phyloP scores from a whole-genome alignment of 2,113 vertebrate genomes.

The Columba janthina region DNA sequence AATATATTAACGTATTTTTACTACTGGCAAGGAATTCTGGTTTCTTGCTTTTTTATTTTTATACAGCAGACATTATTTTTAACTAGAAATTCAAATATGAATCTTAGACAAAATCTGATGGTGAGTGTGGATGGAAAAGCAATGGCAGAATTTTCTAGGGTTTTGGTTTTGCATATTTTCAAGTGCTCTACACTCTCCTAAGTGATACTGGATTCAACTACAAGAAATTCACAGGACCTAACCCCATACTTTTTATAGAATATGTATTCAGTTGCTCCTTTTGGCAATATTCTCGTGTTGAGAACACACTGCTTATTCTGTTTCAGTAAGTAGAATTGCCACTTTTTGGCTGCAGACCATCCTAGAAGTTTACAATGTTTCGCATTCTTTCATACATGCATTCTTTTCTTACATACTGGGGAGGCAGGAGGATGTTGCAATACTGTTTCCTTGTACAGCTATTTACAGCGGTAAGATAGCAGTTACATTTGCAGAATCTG shows the following conservation, averaged over 20 bases:
- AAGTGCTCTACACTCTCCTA: neutral
- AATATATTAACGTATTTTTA: neutral
- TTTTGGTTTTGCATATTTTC: neutral
- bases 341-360: neutral
- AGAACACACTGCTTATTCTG: neutral
- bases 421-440: neutral
- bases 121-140: neutral
- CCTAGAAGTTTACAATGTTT: neutral
- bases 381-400: neutral
- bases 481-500: neutral
- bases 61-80: neutral
- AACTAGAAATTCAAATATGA: neutral
- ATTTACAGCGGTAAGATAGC: neutral
- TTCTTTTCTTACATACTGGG: neutral
- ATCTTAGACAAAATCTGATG: neutral
- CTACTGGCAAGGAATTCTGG: neutral
- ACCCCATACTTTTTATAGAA: neutral
- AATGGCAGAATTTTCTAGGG: neutral
- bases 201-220: neutral
- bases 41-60: neutral
- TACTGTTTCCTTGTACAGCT: neutral
- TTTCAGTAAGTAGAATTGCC: neutral
- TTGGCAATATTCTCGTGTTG: neutral
- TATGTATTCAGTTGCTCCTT: slow-evolving; percentile 10
- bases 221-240: neutral